These are phyloP conservation scores for Lepidocyrtoides sp. DNA, from an alignment of 2,888 invertebrate species.

Conservation along the genomic window DNA sequence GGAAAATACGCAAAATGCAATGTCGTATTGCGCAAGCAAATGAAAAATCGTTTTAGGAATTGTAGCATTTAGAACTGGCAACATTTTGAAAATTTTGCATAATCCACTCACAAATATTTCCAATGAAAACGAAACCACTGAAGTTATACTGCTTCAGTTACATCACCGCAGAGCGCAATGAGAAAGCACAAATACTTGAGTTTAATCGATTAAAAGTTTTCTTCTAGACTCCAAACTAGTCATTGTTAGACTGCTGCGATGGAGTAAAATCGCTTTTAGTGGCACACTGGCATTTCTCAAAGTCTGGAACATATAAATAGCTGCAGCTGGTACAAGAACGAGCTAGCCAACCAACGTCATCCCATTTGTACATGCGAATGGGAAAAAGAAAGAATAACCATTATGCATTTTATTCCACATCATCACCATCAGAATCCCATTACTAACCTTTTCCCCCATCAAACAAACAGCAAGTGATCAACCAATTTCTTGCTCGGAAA, in stretches of 20 bases:
- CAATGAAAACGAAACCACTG: not conserved
- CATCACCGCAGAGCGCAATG: not conserved
- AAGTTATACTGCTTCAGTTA: not conserved
- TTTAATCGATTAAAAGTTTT: not conserved
- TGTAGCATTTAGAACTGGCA: not conserved
- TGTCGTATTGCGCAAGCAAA: not conserved
- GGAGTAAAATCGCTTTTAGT: too few species aligned
- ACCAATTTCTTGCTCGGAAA: slow-evolving; percentile 13
- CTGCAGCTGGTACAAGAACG: slow-evolving; percentile 7
- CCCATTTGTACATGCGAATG: slow-evolving; percentile 6
- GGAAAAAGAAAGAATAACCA: not conserved
- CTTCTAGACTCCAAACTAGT: too few species aligned
- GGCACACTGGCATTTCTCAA: too few species aligned
- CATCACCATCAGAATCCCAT: slow-evolving; percentile 76
- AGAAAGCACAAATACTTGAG: not conserved
- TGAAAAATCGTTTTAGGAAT: not conserved
- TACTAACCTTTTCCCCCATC: slow-evolving; percentile 68
- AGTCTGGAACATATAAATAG: too few species aligned
- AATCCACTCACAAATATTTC: not conserved
- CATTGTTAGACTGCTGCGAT: too few species aligned
- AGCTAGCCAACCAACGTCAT: not conserved
- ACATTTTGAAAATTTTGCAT: not conserved
- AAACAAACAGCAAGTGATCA: slow-evolving; percentile 57
- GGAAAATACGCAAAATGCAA: not conserved
- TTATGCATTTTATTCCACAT: slow-evolving; percentile 60